Conservation (phyloP, 1,140 invertebrate species). For the Antheraea pernyi region DNA sequence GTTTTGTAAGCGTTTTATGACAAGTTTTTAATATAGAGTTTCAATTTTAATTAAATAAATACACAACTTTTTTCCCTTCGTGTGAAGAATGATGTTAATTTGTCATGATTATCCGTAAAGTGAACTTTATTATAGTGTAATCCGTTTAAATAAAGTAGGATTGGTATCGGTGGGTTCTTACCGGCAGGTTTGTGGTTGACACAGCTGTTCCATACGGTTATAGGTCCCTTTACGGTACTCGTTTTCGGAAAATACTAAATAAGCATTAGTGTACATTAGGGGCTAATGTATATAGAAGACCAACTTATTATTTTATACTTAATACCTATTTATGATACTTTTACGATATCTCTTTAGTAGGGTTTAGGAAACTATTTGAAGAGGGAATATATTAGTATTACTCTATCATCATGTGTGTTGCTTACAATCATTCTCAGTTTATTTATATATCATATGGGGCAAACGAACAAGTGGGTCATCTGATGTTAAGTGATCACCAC, state of each 20-base stretch:
- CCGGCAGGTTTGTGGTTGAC: neutral
- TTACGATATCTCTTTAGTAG: no score
- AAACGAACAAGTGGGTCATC: no score
- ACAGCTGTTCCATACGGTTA: conserved; percentile 13
- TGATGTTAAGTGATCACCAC: no score
- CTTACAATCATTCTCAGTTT: no score
- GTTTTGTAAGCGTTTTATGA: neutral
- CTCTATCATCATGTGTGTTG: no score
- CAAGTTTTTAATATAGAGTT: no score
- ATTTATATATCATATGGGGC: no score
- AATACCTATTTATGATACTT: neutral
- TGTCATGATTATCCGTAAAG: neutral
- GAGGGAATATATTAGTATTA: no score
- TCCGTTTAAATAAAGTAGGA: conserved; percentile 21
- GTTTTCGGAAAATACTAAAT: conserved; percentile 1
- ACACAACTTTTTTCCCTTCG: neutral
- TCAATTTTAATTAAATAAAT: neutral
- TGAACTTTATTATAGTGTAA: neutral
- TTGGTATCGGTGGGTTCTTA: neutral
- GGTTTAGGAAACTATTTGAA: no score
- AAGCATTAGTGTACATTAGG: neutral
- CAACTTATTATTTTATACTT: neutral
- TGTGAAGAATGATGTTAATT: neutral
- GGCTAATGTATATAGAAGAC: neutral
- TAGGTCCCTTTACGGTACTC: conserved; percentile 6